Evolutionary conservation across 2,113 vertebrate genomes (phyloP).

Genomic region (Notothenia rossii): DNA sequence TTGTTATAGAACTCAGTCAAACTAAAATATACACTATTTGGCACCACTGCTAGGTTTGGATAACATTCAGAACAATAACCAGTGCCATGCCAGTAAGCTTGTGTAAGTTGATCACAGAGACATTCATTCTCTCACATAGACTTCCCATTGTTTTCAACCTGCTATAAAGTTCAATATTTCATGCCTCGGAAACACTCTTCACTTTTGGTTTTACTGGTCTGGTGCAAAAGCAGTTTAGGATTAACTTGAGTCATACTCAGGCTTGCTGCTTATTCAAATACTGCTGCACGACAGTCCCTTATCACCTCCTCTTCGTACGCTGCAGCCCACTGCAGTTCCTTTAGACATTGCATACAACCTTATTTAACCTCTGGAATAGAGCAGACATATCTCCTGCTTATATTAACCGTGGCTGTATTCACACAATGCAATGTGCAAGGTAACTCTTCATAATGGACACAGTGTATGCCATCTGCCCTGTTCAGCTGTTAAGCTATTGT

Average conservation of each 20-base stretch:
- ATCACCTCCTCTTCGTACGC: conserved; percentile 23
- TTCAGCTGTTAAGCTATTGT: conserved; percentile 59
- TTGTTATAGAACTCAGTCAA: conserved; percentile 25
- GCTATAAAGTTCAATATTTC: conserved; percentile 16
- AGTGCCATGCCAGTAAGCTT: conserved; percentile 24
- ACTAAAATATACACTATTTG: conserved; percentile 57
- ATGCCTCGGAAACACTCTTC: conserved; percentile 13
- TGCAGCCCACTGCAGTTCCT: conserved; percentile 49
- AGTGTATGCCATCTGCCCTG: conserved; percentile 81
- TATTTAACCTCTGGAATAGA: conserved; percentile 35
- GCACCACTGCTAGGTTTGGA: conserved; percentile 38
- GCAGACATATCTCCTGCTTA: conserved; percentile 56
- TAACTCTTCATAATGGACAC: conserved; percentile 71
- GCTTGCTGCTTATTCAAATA: conserved; percentile 28
- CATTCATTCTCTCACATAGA: conserved; percentile 30
- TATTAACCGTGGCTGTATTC: conserved; percentile 53
- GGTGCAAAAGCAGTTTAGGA: conserved; percentile 45
- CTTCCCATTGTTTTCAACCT: conserved; percentile 22
- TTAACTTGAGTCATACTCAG: conserved; percentile 33
- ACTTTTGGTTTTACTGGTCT: conserved; percentile 60
- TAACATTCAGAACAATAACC: conserved; percentile 38
- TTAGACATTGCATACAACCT: conserved; percentile 36
- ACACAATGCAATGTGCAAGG: conserved; percentile 59
- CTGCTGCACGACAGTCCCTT: conserved; percentile 32
- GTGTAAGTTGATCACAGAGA: conserved; percentile 27